phyloP scores from a whole-genome alignment of 2,888 invertebrate species.

The Phorcus lineatus region DNA sequence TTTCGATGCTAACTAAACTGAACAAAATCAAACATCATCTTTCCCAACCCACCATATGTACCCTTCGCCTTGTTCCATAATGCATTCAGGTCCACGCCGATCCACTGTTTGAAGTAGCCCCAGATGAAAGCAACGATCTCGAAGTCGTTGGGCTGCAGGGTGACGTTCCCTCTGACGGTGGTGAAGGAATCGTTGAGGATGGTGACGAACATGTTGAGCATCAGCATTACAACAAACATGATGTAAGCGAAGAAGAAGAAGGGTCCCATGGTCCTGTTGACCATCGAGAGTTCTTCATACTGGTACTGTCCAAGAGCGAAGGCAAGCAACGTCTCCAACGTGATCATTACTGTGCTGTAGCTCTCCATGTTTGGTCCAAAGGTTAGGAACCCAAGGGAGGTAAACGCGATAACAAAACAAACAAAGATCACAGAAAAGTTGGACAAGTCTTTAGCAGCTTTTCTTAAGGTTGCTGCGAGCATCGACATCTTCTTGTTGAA shows the following conservation, averaged over 20 bases:
- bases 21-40: too few species aligned
- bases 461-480: constrained; percentile 71
- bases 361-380: constrained; percentile 51
- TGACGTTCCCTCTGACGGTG: constrained; percentile 62
- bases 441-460: constrained; percentile 70
- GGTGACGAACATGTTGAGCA: constrained; percentile 73
- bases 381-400: constrained; percentile 60
- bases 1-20: too few species aligned
- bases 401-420: constrained; percentile 65
- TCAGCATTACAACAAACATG: constrained; percentile 67
- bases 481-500: constrained; percentile 76
- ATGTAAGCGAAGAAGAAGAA: constrained; percentile 68
- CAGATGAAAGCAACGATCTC: constrained; percentile 72
- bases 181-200: constrained; percentile 73
- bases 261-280: constrained; percentile 61
- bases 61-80: constrained; percentile 42
- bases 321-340: constrained; percentile 54
- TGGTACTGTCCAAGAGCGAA: constrained; percentile 52
- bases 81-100: constrained; percentile 51
- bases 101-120: constrained; percentile 56
- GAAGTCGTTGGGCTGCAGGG: constrained; percentile 69
- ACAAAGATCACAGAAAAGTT: constrained; percentile 74
- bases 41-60: constrained; percentile 36
- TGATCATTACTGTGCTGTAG: constrained; percentile 48
- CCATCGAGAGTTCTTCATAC: constrained; percentile 38